These are phyloP conservation scores for Drosophila ercepeae DNA, from an alignment of 1,140 invertebrate species.

Conservation along the genomic window DNA sequence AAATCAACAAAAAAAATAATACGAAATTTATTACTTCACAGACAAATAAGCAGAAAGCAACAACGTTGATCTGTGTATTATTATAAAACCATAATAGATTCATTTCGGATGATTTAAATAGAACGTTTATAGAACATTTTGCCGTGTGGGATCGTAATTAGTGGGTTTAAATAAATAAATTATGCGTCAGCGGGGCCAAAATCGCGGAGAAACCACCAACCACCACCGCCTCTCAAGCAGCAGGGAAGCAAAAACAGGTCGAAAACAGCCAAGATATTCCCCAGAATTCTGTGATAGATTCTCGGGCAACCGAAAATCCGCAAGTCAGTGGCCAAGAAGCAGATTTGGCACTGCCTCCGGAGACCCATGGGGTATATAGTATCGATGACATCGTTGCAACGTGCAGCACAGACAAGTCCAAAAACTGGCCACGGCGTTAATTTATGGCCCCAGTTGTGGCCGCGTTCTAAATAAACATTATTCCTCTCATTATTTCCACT, in stretches of 20 bases:
- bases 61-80: constrained; percentile 1
- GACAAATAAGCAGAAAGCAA: constrained; percentile 6
- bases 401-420: constrained; percentile 11
- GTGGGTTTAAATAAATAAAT: constrained; percentile 56
- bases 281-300: constrained; percentile 14
- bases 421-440: constrained; percentile 27
- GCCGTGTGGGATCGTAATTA: constrained; percentile 24
- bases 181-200: constrained; percentile 48
- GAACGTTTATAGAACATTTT: constrained; percentile 22
- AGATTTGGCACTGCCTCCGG: constrained; percentile 25
- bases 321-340: constrained; percentile 21
- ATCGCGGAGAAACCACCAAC: constrained; percentile 28
- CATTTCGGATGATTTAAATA: constrained; percentile 23
- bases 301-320: constrained; percentile 13
- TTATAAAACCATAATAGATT: constrained; percentile 10
- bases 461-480: constrained; percentile 44
- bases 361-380: background rate
- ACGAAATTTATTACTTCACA: background rate
- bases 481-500: constrained; percentile 37
- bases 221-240: constrained; percentile 29
- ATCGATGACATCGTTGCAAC: constrained; percentile 42
- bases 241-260: constrained; percentile 10
- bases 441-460: constrained; percentile 32
- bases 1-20: background rate
- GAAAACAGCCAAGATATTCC: background rate